Base-by-base conservation (phyloP, 2,888 invertebrate genomes). In the Cosmopolites sordidus region DNA sequence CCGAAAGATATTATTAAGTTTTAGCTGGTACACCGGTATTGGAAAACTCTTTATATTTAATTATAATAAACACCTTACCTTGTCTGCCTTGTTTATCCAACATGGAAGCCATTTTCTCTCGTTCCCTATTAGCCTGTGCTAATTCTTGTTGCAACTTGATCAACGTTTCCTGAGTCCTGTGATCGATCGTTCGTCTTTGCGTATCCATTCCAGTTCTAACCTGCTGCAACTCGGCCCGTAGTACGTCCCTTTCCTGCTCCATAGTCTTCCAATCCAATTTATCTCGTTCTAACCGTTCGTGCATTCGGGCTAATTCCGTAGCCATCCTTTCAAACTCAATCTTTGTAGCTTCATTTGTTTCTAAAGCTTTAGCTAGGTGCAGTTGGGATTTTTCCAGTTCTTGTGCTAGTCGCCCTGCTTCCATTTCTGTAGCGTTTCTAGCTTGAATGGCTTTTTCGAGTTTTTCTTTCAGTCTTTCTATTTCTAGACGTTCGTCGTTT, bases 291-390 rank as follows among this genome's bases (percentile, higher is more conserved):
- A 89, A 79, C 60, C 87, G 81, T 67, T 91, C 91, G 66, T 89
- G 87, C 76, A 92, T 82, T 60, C 90, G 79, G 11, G 87, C 84
- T 60, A 90, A 76, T 67, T 92, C 92, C 45, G 84, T 84, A 1
- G 87, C 85, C 83, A 92, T 86, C 62, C 89, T 79, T 65, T 92
- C 92, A 66, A 89, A 87, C 69, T 92, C 92, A 59, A 89, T 89
- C 66, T 89, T 85, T 5, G 88, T 86, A 1, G 86, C 82, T 69
- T 92, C 91, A 66, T 87, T 86, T 3, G 85, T 84, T 72, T 92
- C 92, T 68, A 91, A 84, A 65, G 89, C 87, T 73, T 91, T 92
- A 27, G 85, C 81, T 59, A 91, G 79, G 74, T 89, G 87, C 75
- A 88, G 81, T 70, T 91, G 90, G 45, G 89, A 86, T 74, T 91